Percentiles rank a stretch among this genome's conserved stretches.
phyloP scores from a whole-genome alignment of 2,113 vertebrate species.

The Struthidea cinerea region DNA sequence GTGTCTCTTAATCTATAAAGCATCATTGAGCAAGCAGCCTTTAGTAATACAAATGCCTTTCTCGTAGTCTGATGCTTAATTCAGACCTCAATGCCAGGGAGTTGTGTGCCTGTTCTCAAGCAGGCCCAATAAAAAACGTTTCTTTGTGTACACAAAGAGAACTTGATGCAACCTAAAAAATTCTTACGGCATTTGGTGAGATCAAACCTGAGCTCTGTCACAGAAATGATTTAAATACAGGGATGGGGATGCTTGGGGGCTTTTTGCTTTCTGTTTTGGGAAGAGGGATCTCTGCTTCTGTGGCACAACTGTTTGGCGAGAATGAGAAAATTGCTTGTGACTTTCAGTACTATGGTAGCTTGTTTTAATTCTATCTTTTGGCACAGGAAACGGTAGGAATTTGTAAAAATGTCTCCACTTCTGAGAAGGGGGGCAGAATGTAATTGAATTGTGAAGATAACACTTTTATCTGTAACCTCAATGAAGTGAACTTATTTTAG shows the following conservation, averaged over 20 bases:
- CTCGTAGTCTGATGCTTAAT: background rate
- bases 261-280: background rate
- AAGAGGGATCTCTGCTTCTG: background rate
- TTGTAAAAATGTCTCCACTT: background rate
- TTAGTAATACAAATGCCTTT: background rate
- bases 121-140: background rate
- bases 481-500: background rate
- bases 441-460: background rate
- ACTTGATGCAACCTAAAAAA: background rate
- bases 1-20: background rate
- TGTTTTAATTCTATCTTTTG: background rate
- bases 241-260: accelerated
- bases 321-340: background rate
- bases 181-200: background rate
- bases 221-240: background rate
- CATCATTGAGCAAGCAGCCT: background rate
- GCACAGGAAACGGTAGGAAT: background rate
- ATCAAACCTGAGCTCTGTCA: background rate
- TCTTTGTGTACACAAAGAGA: background rate
- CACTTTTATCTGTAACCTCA: background rate
- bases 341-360: background rate
- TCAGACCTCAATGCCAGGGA: background rate
- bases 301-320: background rate
- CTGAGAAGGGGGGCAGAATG: background rate
- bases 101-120: background rate